Evolutionary conservation across 2,113 vertebrate genomes (phyloP), one percentile per base, ranked within the genome.

Genomic region (Centrocercus urophasianus): DNA sequence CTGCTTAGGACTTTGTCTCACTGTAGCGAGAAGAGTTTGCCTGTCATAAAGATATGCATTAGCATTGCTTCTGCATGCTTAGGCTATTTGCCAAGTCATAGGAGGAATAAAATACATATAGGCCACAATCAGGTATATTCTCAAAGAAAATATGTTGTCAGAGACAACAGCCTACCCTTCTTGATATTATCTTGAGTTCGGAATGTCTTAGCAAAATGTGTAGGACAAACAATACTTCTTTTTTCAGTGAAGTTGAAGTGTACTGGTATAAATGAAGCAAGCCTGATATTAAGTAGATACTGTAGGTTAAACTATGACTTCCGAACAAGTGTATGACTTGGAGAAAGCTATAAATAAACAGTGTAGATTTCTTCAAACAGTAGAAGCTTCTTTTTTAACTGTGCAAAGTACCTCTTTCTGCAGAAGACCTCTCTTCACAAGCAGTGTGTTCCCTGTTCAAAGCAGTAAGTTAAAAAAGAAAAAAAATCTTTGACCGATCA

Each of bases 341-440:
- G 65, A 42, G 34, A 48, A 56, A 95, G 50, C 40, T 85, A 80
- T 76, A 88, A 96, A 96, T 94, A 92, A 96, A 84, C 64, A 92
- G 42, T 50, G 13, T 15, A 65, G 8, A 3, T 36, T 52, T 89
- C 69, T 67, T 79, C 15, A 36, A 87, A 42, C 9, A 59, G 40
- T 34, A 83, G 61, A 56, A 91, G 66, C 32, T 76, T 93, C 43
- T 42, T 88, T 75, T 96, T 93, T 77, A 82, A n/a, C 72, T 84
- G 25, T 25, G 66, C 60, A 76, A 90, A 95, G 89, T 81, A 86
- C 14, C 42, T 87, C 50, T 25, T 52, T 36, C 47, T 83, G 74
- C n/a, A 92, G 50, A 47, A 40, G 71, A 56, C 80, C 59, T 45
- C 63, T 32, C 64, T 90, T 66, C 77, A 74, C 61, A 66, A 48